Percentiles rank a stretch among this genome's conserved stretches.
Evolutionary conservation across 2,113 vertebrate genomes (phyloP).

Genomic region (Plecotus auritus): DNA sequence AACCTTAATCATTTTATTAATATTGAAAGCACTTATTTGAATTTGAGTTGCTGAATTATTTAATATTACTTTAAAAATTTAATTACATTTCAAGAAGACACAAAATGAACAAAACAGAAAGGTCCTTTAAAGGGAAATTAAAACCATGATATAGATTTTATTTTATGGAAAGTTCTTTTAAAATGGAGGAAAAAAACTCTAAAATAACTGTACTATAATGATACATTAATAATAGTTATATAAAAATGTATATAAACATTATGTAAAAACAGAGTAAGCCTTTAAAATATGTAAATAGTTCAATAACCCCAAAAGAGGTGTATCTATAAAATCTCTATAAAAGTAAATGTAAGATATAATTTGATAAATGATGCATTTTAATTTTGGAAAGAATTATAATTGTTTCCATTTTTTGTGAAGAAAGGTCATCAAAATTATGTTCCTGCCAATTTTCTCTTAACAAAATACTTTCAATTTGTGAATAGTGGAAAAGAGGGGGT

Average conservation of each 20-base stretch:
- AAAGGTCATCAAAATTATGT: neutral
- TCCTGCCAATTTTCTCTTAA: neutral
- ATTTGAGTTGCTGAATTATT: neutral
- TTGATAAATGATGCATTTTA: neutral
- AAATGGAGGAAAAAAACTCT: neutral
- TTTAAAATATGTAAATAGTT: neutral
- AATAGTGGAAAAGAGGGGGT: neutral
- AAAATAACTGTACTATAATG: neutral
- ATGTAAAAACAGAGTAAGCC: neutral
- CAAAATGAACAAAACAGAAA: neutral
- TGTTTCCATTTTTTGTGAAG: neutral
- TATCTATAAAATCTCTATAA: neutral
- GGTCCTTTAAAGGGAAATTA: neutral
- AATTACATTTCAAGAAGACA: neutral
- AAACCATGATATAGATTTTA: neutral
- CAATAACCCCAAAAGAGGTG: neutral
- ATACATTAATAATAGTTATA: neutral
- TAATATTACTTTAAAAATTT: neutral
- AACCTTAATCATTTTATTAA: neutral
- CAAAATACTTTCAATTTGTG: neutral
- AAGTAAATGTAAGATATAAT: neutral
- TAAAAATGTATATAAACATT: neutral
- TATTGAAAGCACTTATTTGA: slow-evolving; percentile 4
- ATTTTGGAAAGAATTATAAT: neutral
- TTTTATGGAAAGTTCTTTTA: neutral